Evolutionary conservation across 2,888 invertebrate genomes (phyloP), one percentile per base, ranked within the genome.

Genomic region (Acleris sparsana): DNA sequence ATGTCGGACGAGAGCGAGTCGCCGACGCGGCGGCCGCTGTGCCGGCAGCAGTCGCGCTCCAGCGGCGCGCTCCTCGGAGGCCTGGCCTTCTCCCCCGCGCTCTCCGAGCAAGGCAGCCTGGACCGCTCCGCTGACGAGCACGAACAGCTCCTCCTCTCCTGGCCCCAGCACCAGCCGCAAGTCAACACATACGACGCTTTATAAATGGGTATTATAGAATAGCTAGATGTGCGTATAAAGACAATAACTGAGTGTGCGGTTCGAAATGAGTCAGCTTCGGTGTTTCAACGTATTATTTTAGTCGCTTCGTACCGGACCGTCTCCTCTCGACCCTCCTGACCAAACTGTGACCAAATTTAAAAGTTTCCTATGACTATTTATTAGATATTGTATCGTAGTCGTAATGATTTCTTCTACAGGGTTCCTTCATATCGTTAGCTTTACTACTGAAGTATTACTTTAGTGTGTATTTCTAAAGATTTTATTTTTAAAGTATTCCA

Each of bases 1-100:
- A 94, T 94, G 90, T 96, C 95, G 18, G 95, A 96, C 76, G 96
- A 96, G 77, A 95, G 95, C 75, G 95, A 95, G 69, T 93, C 93
- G 0, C 93, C 92, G 25, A 93, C 94, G 29, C 85, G 90, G 13
- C 87, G 91, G 0, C 89, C 91, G 18, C 80, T 92, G 5, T 92
- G 92, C 68, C 86, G 92, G 1, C 92, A 92, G 73, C 92, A 92
- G 66, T 92, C 92, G 18, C 88, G 92, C 2, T 92, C 92, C 0
- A 92, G 91, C 63, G 91, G 92, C 3, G 95, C 88, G 84, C 94
- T 83, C 67, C 84, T 84, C 67, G 86, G 85, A 1, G 87, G 86
- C 5, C 82, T 93, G 66, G 88, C 93, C 17, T 93, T 90, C 74
- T 93, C 94, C 0, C 93, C 94, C 1, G 82, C 83, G 11, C 83